phyloP scores from a whole-genome alignment of 2,113 vertebrate genomes.

The Pipra filicauda region DNA sequence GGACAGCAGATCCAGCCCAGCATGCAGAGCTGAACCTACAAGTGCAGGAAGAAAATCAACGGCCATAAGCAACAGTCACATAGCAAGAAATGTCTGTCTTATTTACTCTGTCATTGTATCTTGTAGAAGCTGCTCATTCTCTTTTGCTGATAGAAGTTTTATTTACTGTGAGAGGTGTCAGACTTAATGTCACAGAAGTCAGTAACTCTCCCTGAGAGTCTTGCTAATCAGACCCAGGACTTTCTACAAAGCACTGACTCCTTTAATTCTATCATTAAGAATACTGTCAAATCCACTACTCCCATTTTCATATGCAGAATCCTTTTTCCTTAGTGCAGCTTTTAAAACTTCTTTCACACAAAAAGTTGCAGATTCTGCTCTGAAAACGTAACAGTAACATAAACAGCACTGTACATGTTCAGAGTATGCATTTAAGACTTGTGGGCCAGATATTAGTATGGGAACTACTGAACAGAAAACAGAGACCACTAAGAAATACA shows the following conservation, averaged over 20 bases:
- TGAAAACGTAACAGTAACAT: neutral
- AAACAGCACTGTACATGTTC: neutral
- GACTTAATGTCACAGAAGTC: neutral
- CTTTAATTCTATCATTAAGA: neutral
- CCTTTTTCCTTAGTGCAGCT: neutral
- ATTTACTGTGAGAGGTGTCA: neutral
- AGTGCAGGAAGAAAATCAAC: neutral
- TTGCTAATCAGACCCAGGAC: neutral
- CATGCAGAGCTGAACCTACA: neutral
- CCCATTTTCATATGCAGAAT: neutral
- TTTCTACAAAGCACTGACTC: neutral
- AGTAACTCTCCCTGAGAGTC: neutral
- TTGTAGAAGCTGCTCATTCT: neutral
- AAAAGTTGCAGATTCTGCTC: neutral
- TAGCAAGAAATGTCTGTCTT: neutral
- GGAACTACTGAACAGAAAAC: neutral
- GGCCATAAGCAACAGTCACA: neutral
- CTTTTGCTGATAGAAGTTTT: neutral
- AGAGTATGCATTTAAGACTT: neutral
- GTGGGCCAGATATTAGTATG: neutral
- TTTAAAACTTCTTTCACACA: neutral
- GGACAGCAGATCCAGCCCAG: neutral
- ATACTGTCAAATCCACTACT: neutral
- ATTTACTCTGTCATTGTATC: neutral
- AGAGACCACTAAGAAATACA: neutral